Conservation (phyloP, 2,797 vertebrate genomes). For the Silurus aristotelis region DNA sequence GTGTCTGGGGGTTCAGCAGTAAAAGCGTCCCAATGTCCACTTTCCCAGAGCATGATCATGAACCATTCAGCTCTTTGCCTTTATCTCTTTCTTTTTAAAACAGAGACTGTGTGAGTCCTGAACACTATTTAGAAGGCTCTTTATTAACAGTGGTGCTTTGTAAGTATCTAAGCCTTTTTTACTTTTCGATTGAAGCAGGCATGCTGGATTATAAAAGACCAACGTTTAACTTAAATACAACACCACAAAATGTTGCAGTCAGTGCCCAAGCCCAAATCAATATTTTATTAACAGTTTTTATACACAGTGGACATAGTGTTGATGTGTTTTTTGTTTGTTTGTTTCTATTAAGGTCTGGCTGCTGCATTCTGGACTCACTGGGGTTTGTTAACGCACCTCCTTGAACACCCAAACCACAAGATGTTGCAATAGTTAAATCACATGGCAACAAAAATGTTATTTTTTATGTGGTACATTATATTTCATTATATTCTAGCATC, state of each 20-base stretch:
- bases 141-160: not conserved
- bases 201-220: not conserved
- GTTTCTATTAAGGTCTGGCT: not conserved
- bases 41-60: not conserved
- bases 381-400: too few species aligned
- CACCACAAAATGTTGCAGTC: not conserved
- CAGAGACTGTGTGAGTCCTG: not conserved
- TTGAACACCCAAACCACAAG: not conserved
- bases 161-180: not conserved
- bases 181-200: not conserved
- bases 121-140: not conserved
- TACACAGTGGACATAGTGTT: not conserved
- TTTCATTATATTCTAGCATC: not conserved
- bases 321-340: not conserved
- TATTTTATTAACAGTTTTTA: not conserved
- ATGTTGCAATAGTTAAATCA: too few species aligned
- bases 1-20: too few species aligned
- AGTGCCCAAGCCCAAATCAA: not conserved
- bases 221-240: not conserved
- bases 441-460: not conserved
- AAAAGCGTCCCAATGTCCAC: too few species aligned
- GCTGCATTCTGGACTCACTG: not conserved
- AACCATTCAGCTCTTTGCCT: not conserved
- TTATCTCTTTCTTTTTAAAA: not conserved
- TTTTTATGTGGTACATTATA: not conserved